Evolutionary conservation across 2,113 vertebrate genomes (phyloP), one percentile per base, ranked within the genome.

Genomic region (Cettia cetti): DNA sequence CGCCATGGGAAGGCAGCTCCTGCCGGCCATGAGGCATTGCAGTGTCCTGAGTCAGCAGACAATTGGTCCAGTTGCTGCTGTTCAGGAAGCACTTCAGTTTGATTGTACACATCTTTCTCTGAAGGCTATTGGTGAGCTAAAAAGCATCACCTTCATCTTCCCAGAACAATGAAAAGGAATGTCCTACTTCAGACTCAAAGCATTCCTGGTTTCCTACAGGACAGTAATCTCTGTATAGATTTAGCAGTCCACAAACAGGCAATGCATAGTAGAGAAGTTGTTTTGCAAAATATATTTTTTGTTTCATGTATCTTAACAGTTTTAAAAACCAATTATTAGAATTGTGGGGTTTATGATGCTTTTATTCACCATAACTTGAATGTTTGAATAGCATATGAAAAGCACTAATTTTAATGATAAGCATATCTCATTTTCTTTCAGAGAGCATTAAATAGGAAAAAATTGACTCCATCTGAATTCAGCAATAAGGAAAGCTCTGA

Each of bases 401-500:
- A 24, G 66, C 39, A 39, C 21, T 69, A 7, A 65, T 74, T 90
- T 71, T 90, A 93, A 92, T 91, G 54, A 75, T 54, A 54, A 45
- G 35, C 82, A 33, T 97, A 64, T 97, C 80, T 97, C 87, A 54
- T 87, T 97, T 97, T 97, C 86, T 98, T 98, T 97, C 97, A 98
- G 98, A 96, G 97, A 96, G 95, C 95, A 82, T 96, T 98, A 97
- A 97, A 95, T 85, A 97, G 97, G 94, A 98, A 98, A 97, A 99
- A 98, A 94, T 84, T 98, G 92, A 90, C 95, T 90, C 86, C 98
- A 92, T 88, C 97, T 95, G 99, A 99, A 96, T 97, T 97, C 86
- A 98, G 97, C 98, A 98, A 95, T 96, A 99, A 99, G 97, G 97
- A 97, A 91, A 98, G 97, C 97, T 98, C 98, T 91, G 99, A 99